Conservation (phyloP, 2,797 vertebrate genomes). For the Pseudochaenichthys georgianus region DNA sequence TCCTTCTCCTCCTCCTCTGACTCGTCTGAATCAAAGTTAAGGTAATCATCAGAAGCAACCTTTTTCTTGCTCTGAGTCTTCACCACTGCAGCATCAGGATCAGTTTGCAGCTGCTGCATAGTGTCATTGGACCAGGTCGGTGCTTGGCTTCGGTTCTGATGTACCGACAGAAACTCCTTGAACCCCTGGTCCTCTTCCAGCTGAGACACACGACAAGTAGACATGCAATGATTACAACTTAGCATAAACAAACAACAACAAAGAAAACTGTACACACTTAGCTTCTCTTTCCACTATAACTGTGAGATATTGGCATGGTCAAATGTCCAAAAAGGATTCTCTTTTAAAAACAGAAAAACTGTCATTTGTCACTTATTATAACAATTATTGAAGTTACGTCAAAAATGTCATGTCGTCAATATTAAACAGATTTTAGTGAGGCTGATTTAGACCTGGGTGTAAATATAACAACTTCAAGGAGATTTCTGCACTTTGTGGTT, state of each 20-base stretch:
- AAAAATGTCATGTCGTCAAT: not conserved
- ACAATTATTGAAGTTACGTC: too few species aligned
- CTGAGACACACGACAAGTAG: constrained; percentile 72
- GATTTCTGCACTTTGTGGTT: not conserved
- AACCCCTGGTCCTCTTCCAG: constrained; percentile 90
- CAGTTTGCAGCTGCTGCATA: constrained; percentile 53
- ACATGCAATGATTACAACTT: not conserved
- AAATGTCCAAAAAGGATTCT: too few species aligned
- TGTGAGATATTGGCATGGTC: too few species aligned
- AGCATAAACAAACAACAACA: not conserved
- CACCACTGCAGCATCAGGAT: constrained; percentile 25
- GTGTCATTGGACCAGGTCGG: constrained; percentile 94
- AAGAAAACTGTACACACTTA: too few species aligned
- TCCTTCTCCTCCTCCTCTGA: constrained; percentile 78
- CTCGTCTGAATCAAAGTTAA: constrained; percentile 96
- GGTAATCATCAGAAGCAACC: constrained; percentile 86
- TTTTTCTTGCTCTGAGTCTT: constrained; percentile 73
- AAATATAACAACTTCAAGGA: not conserved
- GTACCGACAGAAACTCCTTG: constrained; percentile 93
- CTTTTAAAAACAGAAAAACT: not conserved
- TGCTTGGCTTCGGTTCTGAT: constrained; percentile 90
- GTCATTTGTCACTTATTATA: not conserved
- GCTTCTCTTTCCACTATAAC: too few species aligned
- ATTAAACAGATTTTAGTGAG: not conserved
- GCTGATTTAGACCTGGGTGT: not conserved